These are phyloP conservation scores for Meriones unguiculatus DNA, from an alignment of 2,113 vertebrate genomes.

Conservation along the genomic window DNA sequence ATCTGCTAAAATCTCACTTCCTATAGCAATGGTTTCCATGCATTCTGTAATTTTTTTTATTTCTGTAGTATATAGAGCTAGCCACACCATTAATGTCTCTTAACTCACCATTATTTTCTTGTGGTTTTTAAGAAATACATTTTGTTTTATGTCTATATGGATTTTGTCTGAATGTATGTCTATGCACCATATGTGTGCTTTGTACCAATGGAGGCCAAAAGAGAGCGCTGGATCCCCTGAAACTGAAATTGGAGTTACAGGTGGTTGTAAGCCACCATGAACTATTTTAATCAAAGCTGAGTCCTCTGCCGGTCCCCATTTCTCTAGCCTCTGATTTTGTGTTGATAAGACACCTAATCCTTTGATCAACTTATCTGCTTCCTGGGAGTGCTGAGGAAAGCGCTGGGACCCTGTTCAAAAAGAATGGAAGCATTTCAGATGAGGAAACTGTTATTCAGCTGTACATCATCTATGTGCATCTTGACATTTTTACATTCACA, in stretches of 20 bases:
- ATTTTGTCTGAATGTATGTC: background rate
- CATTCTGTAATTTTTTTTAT: background rate
- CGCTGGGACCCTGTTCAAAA: background rate
- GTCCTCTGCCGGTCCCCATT: background rate
- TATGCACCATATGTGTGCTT: background rate
- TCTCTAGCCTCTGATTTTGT: background rate
- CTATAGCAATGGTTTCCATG: background rate
- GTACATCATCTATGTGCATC: background rate
- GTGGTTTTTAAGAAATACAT: background rate
- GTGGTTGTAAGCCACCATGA: background rate
- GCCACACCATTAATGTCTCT: background rate
- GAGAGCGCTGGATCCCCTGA: background rate
- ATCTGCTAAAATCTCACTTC: background rate
- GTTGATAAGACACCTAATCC: background rate
- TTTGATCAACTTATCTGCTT: background rate
- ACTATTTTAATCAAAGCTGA: background rate
- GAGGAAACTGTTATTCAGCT: background rate
- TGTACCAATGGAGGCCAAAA: background rate
- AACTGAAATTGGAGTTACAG: background rate
- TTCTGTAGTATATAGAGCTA: background rate
- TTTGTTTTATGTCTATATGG: background rate
- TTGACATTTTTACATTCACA: constrained; percentile 39
- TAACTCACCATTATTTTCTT: background rate
- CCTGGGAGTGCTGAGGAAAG: no score
- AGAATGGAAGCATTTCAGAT: background rate